Base-by-base conservation (phyloP, 2,888 invertebrate species). In the Salticus scenicus region DNA sequence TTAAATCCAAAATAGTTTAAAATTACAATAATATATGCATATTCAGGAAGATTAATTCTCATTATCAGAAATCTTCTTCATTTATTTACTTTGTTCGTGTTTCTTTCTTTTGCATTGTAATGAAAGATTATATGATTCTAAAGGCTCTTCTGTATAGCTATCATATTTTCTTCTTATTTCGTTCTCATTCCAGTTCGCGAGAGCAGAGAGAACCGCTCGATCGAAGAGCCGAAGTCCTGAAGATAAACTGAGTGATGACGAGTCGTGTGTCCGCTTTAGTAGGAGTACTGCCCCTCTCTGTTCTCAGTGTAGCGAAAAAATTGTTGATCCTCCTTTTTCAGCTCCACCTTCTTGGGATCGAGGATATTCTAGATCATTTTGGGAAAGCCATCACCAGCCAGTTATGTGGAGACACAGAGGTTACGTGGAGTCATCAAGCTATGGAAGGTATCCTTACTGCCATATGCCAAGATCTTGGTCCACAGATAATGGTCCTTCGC, bases 231-330 rank as follows among this genome's bases (percentile, higher is more conserved):
- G 82, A 1, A 87, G 87, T 28, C 82, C 87, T 0, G 87, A 87
- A 28, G 41, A 83, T 47, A 84, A 84, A 37, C 73, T 84, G 24
- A 80, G 78, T 20, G 87, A 83, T 12, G 87, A 87, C 63, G 87
- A 87, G 8, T n/a, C 69, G 0, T 72, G 73, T 28, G 63, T 51
- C 24, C 30, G 66, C 12, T 57, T 24, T 7, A 76, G 76, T 7
- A 86, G 82, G 71, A 20, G 76, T 0, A 20, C 41, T 12, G 47
- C 80, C 4, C 79, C 87, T 20, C 69, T 88, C 1, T 88, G 89
- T 74, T 87, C 84, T 1, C 88, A 88, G 33, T 89, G 89, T 27
- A 88, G 88, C n/a, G 88, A 88, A 37, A 87, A 84, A 30, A 33
- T 88, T 12, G 73, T 81, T 1, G 84, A 87, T 37, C 78, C 69